phyloP scores from a whole-genome alignment of 2,888 invertebrate genomes.

The Andrena fulva region DNA sequence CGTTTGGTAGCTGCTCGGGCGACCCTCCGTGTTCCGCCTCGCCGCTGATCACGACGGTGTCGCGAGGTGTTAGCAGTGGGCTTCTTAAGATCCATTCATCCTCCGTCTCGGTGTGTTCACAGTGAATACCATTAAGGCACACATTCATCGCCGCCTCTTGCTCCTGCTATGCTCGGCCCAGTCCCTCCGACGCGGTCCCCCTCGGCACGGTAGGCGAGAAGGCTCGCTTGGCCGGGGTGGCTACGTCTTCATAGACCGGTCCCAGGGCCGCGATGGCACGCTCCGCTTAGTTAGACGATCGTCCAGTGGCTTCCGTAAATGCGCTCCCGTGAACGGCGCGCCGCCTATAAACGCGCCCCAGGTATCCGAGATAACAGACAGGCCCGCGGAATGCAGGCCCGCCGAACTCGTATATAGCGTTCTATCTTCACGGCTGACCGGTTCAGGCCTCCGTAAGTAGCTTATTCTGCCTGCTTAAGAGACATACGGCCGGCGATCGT shows the following conservation, averaged over 20 bases:
- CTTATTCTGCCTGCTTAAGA: constrained; percentile 63
- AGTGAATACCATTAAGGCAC: constrained; percentile 60
- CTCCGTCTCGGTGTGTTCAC: constrained; percentile 43
- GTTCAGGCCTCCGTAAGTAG: constrained; percentile 64
- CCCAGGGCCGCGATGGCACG: constrained; percentile 29
- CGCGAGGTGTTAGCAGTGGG: constrained; percentile 45
- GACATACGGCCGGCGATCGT: constrained; percentile 38
- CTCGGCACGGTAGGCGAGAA: constrained; percentile 19
- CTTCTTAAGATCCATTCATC: constrained; percentile 62
- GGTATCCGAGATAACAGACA: constrained; percentile 63
- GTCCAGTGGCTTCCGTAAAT: constrained; percentile 58
- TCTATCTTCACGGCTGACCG: constrained; percentile 68
- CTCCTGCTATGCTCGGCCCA: constrained; percentile 2
- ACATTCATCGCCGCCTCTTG: constrained; percentile 29
- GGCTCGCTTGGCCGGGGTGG: constrained; percentile 1
- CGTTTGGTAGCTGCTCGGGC: constrained; percentile 34
- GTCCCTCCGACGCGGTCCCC: not conserved
- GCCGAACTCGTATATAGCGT: constrained; percentile 51
- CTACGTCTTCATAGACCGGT: constrained; percentile 60
- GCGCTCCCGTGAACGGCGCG: constrained; percentile 28
- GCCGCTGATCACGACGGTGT: constrained; percentile 27
- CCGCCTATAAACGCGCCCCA: constrained; percentile 45
- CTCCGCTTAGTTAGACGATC: constrained; percentile 31
- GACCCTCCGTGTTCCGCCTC: not conserved
- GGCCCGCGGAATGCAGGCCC: constrained; percentile 65